Evolutionary conservation across 1,140 invertebrate genomes (phyloP).

Genomic region (Eumaeus atala): DNA sequence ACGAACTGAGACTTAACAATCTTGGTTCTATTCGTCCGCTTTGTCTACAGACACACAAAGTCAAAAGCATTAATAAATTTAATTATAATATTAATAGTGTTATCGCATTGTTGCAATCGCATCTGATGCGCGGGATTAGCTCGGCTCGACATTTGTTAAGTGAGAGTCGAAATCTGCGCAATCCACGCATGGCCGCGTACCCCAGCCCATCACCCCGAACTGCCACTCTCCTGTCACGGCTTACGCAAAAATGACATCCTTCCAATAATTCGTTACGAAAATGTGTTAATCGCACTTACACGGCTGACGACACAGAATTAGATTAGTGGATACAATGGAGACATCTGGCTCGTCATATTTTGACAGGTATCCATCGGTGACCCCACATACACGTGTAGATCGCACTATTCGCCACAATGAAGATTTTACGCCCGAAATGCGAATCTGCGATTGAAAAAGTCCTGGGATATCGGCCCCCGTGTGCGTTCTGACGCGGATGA

Average conservation of each 20-base stretch:
- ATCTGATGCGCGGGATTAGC: slow-evolving; percentile 4
- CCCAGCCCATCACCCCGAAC: slow-evolving; percentile 34
- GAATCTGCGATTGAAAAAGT: slow-evolving; percentile 70
- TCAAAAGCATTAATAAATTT: no score
- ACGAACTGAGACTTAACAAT: no score
- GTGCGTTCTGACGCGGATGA: slow-evolving; percentile 60
- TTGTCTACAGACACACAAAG: no score
- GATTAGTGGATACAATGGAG: slow-evolving; percentile 65
- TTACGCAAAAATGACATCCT: slow-evolving; percentile 70
- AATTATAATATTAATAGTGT: no score
- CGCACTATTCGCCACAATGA: slow-evolving; percentile 41
- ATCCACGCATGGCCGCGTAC: slow-evolving; percentile 26
- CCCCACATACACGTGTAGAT: slow-evolving; percentile 66
- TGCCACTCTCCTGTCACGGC: slow-evolving; percentile 69
- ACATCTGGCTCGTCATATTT: slow-evolving; percentile 71
- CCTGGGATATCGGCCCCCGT: slow-evolving; percentile 66
- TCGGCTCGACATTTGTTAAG: slow-evolving; percentile 6
- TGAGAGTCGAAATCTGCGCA: slow-evolving; percentile 31
- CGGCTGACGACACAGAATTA: slow-evolving; percentile 62
- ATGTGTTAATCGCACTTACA: slow-evolving; percentile 72
- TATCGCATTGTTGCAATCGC: background rate
- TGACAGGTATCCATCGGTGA: slow-evolving; percentile 58
- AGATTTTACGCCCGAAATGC: slow-evolving; percentile 71
- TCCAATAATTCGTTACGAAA: slow-evolving; percentile 68
- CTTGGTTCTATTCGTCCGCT: no score